Evolutionary conservation across 2,113 vertebrate genomes (phyloP).

Genomic region (Dunckerocampus dactyliophorus): DNA sequence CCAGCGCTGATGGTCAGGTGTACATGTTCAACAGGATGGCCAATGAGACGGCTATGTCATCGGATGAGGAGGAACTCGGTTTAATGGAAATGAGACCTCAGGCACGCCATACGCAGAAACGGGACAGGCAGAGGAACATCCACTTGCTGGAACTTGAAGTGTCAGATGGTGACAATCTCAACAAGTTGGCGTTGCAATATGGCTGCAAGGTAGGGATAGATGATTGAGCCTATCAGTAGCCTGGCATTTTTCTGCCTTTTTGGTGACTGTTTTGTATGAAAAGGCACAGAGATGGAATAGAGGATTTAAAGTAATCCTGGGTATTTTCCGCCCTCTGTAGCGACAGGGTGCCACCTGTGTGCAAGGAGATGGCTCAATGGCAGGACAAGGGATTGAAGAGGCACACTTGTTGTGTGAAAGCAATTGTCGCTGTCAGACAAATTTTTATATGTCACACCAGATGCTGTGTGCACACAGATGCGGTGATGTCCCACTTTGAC

Average conservation of each 20-base stretch:
- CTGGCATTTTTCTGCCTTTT: background rate
- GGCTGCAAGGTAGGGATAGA: slow-evolving; percentile 83
- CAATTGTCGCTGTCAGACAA: too few species aligned
- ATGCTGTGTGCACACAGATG: too few species aligned
- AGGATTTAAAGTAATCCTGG: too few species aligned
- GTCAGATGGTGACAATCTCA: slow-evolving; percentile 80
- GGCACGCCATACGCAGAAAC: slow-evolving; percentile 46
- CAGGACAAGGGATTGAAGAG: too few species aligned
- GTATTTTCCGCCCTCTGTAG: too few species aligned
- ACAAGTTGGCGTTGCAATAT: slow-evolving; percentile 91
- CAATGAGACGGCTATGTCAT: slow-evolving; percentile 64
- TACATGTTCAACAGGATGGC: slow-evolving; percentile 74
- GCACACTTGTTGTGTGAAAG: too few species aligned
- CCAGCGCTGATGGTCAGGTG: slow-evolving; percentile 78
- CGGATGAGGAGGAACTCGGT: slow-evolving; percentile 81
- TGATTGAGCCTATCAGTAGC: background rate
- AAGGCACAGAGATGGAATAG: background rate
- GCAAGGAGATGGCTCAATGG: too few species aligned
- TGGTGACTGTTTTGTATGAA: background rate
- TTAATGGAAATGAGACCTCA: slow-evolving; percentile 70
- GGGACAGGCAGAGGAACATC: slow-evolving; percentile 50
- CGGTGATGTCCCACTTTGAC: too few species aligned
- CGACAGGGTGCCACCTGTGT: too few species aligned
- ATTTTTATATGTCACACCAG: too few species aligned
- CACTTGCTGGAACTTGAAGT: slow-evolving; percentile 81